Percentiles rank a stretch among this genome's conserved stretches.
phyloP scores from a whole-genome alignment of 2,888 invertebrate species.

The Andrena dorsata region DNA sequence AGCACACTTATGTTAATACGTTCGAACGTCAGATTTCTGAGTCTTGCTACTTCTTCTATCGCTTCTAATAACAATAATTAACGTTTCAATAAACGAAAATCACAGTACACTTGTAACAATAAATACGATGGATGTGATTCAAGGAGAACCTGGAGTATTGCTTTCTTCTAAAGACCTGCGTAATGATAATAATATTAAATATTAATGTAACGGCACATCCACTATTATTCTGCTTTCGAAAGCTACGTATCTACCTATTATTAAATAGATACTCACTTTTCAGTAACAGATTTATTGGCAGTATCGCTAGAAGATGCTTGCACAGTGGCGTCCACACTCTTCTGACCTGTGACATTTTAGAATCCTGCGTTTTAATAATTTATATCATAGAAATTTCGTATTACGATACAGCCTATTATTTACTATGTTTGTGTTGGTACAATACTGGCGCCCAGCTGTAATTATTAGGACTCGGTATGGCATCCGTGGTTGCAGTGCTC shows the following conservation, averaged over 20 bases:
- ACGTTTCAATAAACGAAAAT: constrained; percentile 54
- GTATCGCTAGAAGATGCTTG: constrained; percentile 71
- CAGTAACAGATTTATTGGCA: constrained; percentile 70
- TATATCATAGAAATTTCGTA: background rate
- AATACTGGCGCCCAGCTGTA: constrained; percentile 81
- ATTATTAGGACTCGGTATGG: constrained; percentile 76
- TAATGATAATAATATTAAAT: constrained; percentile 46
- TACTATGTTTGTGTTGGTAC: constrained; percentile 80
- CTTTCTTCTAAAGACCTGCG: constrained; percentile 71
- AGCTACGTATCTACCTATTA: background rate
- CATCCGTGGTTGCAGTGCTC: constrained; percentile 65
- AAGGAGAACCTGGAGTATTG: constrained; percentile 65
- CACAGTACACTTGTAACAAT: constrained; percentile 60
- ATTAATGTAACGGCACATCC: constrained; percentile 13
- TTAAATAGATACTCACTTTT: constrained; percentile 73
- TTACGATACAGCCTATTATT: constrained; percentile 17
- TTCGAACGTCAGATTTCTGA: constrained; percentile 32
- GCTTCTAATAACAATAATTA: constrained; percentile 46
- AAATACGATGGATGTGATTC: constrained; percentile 44
- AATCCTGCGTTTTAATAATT: background rate
- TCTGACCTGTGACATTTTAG: constrained; percentile 71
- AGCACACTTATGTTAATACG: constrained; percentile 39
- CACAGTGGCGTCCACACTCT: constrained; percentile 68
- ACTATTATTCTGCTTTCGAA: background rate
- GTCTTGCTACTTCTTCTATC: constrained; percentile 24